phyloP scores from a whole-genome alignment of 1,140 invertebrate genomes.

The Heliconius nattereri region DNA sequence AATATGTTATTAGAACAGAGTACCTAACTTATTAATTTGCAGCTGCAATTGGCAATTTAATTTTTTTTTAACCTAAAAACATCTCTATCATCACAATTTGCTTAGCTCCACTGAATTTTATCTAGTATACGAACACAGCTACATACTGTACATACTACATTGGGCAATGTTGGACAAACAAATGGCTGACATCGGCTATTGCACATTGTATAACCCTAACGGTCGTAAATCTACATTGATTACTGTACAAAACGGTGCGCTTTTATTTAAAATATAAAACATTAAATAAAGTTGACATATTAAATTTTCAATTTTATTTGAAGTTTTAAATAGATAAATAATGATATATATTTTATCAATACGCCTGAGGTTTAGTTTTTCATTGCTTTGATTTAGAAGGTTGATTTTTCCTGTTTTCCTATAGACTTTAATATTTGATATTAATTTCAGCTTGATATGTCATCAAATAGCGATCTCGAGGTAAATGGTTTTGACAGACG shows the following conservation, averaged over 20 bases:
- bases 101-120: background rate
- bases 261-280: constrained; percentile 9
- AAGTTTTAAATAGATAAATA: background rate
- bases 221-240: constrained; percentile 9
- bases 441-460: background rate
- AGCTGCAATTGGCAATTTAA: background rate
- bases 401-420: no score
- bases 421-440: no score
- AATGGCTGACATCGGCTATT: constrained; percentile 10
- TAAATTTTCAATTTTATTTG: background rate
- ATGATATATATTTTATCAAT: background rate
- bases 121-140: background rate
- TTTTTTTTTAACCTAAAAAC: background rate
- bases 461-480: background rate
- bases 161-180: background rate
- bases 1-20: no score
- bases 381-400: no score
- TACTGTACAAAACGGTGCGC: background rate
- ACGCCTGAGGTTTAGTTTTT: no score
- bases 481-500: no score
- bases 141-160: background rate
- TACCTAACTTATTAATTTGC: background rate
- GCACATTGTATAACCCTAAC: constrained; percentile 12
- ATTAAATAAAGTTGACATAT: background rate
- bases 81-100: background rate